Evolutionary conservation across 2,888 invertebrate species (phyloP).

Genomic region (Galerucella calmariensis): DNA sequence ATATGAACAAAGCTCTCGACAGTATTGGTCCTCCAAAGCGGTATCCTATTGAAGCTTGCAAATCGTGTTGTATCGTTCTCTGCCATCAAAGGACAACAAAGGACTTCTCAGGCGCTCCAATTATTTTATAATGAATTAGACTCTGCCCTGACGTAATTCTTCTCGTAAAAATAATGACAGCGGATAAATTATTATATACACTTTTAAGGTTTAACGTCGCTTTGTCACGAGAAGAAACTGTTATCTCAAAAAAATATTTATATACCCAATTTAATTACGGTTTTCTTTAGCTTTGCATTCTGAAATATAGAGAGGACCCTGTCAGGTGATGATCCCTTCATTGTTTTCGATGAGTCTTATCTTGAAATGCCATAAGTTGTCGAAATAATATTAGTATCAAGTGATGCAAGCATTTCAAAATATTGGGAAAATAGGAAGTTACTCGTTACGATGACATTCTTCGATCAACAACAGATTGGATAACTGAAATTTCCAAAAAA

Average conservation of each 20-base stretch:
- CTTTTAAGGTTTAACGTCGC: slow-evolving; percentile 26
- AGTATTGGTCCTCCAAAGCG: slow-evolving; percentile 31
- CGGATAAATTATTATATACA: slow-evolving; percentile 39
- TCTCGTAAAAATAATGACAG: slow-evolving; percentile 35
- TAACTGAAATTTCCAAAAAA: too few species aligned
- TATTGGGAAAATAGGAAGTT: too few species aligned
- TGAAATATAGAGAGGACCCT: neutral
- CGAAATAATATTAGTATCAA: too few species aligned
- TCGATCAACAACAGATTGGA: too few species aligned
- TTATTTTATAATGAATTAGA: slow-evolving; percentile 57
- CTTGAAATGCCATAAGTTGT: too few species aligned
- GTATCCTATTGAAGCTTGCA: slow-evolving; percentile 43
- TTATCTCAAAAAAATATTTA: slow-evolving; percentile 8
- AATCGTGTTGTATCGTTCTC: slow-evolving; percentile 58
- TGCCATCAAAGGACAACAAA: slow-evolving; percentile 58
- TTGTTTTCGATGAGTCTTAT: too few species aligned
- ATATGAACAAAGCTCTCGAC: slow-evolving; percentile 33
- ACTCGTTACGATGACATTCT: too few species aligned
- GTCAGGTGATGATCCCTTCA: too few species aligned
- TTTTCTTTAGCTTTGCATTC: neutral
- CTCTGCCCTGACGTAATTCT: slow-evolving; percentile 45
- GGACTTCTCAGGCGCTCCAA: slow-evolving; percentile 54
- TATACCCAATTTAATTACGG: neutral
- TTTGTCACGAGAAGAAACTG: slow-evolving; percentile 23
- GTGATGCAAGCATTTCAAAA: too few species aligned